A percentile compares a stretch with the other conserved stretches of the same genome.
These are phyloP conservation scores for Tautogolabrus adspersus DNA, from an alignment of 2,113 vertebrate genomes.

Conservation along the genomic window DNA sequence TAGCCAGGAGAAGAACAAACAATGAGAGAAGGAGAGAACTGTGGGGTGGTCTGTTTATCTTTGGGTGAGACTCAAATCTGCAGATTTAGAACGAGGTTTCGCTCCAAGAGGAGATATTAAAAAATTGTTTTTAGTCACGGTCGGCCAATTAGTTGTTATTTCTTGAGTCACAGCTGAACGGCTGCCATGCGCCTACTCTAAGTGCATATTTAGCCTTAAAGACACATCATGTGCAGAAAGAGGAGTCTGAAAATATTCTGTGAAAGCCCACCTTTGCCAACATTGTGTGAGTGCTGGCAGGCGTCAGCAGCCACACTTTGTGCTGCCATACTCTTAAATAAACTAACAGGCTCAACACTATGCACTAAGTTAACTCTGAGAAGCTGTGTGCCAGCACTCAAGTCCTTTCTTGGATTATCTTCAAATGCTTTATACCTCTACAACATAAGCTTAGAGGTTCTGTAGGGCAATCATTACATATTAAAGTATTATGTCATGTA, in stretches of 20 bases:
- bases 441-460: not conserved
- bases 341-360: slow-evolving; percentile 31
- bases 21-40: slow-evolving; percentile 28
- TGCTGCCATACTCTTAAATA: slow-evolving; percentile 50
- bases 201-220: slow-evolving; percentile 73
- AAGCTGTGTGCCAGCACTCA: not conserved
- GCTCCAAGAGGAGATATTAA: slow-evolving; percentile 64
- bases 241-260: slow-evolving; percentile 44
- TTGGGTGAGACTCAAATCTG: slow-evolving; percentile 54
- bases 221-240: slow-evolving; percentile 53
- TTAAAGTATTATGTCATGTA: not conserved
- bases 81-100: slow-evolving; percentile 59
- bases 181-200: slow-evolving; percentile 75
- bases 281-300: slow-evolving; percentile 62
- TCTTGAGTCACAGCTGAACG: slow-evolving; percentile 76
- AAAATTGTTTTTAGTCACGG: slow-evolving; percentile 64
- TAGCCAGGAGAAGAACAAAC: slow-evolving; percentile 45
- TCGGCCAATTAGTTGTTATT: slow-evolving; percentile 71
- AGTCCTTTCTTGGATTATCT: not conserved
- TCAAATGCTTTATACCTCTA: not conserved
- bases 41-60: slow-evolving; percentile 61
- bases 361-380: not conserved
- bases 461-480: not conserved
- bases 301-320: slow-evolving; percentile 48
- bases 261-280: slow-evolving; percentile 53